These are phyloP conservation scores for Tarsius wallacei DNA, from an alignment of 2,797 vertebrate genomes.

Conservation along the genomic window DNA sequence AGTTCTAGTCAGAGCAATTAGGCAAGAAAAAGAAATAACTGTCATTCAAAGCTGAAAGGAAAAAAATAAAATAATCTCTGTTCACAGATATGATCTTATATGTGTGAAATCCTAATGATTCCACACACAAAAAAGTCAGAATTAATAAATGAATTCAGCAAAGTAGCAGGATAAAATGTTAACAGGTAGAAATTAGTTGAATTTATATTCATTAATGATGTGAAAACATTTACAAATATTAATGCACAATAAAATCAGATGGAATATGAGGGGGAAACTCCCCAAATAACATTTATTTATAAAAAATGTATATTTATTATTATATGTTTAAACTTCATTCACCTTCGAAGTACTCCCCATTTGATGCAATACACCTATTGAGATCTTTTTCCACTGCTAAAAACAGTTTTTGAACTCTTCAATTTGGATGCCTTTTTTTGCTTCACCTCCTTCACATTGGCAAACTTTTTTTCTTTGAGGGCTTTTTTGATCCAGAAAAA, in stretches of 20 bases:
- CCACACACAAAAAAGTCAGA: background rate
- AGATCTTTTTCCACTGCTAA: no score
- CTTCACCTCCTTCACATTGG: no score
- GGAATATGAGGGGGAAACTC: background rate
- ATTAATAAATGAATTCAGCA: background rate
- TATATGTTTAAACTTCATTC: no score
- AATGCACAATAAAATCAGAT: background rate
- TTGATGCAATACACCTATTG: no score
- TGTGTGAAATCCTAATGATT: background rate
- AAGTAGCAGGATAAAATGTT: background rate
- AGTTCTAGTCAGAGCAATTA: background rate
- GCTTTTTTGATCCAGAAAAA: no score
- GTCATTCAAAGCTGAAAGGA: background rate
- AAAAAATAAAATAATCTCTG: background rate
- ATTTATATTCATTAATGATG: background rate
- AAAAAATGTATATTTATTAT: no score
- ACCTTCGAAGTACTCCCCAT: no score
- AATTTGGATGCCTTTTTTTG: no score
- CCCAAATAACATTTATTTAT: no score
- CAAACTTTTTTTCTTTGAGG: no score
- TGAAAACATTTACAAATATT: fast-evolving
- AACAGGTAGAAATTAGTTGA: background rate
- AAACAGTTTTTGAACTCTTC: no score
- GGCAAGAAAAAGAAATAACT: background rate
- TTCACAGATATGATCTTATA: background rate